Evolutionary conservation across 1,140 invertebrate species (phyloP).

Genomic region (Asobara japonica): DNA sequence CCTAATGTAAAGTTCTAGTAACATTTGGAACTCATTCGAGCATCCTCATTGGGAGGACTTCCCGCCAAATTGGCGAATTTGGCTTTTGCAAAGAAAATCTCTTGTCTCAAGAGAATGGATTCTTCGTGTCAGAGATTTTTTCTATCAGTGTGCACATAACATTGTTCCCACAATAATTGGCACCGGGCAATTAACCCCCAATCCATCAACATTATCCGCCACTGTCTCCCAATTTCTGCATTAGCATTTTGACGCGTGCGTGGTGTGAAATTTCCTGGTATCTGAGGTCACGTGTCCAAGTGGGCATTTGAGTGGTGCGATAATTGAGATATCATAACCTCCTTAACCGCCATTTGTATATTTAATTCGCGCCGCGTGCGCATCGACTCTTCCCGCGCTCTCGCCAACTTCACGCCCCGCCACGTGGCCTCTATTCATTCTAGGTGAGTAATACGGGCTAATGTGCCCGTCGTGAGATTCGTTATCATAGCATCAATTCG

Average conservation of each 20-base stretch:
- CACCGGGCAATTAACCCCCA: no score
- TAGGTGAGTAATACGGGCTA: background rate
- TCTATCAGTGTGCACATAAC: no score
- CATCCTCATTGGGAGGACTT: no score
- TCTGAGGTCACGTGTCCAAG: slow-evolving; percentile 30
- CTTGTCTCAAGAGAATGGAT: no score
- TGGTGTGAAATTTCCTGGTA: background rate
- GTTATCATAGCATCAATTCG: background rate
- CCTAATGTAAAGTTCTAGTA: no score
- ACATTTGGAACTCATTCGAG: no score
- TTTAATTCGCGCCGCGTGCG: slow-evolving; percentile 45
- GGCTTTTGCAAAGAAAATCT: no score
- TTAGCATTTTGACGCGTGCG: slow-evolving; percentile 2
- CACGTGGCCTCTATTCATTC: slow-evolving; percentile 33
- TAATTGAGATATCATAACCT: slow-evolving; percentile 58
- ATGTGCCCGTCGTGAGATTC: background rate
- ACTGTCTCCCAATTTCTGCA: no score
- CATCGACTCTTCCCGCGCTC: slow-evolving; percentile 21
- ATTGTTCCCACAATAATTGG: no score
- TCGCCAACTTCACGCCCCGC: slow-evolving; percentile 28
- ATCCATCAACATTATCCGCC: no score
- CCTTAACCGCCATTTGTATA: slow-evolving; percentile 24
- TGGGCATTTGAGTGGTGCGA: background rate
- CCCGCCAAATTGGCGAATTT: no score
- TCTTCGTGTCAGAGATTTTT: no score